Percentiles rank a stretch among this genome's conserved stretches.
phyloP scores from a whole-genome alignment of 2,797 vertebrate genomes.

The Carduelis carduelis region DNA sequence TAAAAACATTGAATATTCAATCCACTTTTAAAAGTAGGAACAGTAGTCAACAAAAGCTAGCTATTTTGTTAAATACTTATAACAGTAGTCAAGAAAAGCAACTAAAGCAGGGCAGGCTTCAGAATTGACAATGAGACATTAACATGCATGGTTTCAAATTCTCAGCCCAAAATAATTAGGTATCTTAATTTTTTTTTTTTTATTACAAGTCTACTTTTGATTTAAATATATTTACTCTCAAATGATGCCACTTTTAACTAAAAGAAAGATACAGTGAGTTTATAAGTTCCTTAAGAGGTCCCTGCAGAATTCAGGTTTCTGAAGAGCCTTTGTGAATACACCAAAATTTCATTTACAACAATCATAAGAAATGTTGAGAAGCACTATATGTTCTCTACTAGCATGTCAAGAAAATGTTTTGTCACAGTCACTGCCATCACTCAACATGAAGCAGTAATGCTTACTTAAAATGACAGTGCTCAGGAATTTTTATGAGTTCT shows the following conservation, averaged over 20 bases:
- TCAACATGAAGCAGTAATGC: not conserved
- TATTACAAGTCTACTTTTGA: not conserved
- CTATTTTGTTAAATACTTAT: not conserved
- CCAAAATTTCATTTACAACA: not conserved
- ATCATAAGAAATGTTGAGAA: not conserved
- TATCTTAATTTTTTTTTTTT: not conserved
- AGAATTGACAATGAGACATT: not conserved
- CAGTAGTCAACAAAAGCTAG: not conserved
- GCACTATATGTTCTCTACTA: not conserved
- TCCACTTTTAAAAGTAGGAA: not conserved
- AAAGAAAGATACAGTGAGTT: not conserved
- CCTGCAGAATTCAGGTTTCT: not conserved
- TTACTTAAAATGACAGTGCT: not conserved
- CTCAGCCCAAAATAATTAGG: not conserved
- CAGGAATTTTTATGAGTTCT: not conserved
- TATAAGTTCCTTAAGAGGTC: not conserved
- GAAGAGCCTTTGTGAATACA: not conserved
- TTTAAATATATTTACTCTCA: not conserved
- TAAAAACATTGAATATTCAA: not conserved
- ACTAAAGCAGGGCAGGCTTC: not conserved
- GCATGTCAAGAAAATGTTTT: not conserved
- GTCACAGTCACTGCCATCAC: not conserved
- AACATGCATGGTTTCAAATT: not conserved
- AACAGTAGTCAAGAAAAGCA: not conserved
- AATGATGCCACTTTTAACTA: rapidly evolving